Evolutionary conservation across 1,140 invertebrate genomes (phyloP).

Genomic region (Agrypnia vestita): DNA sequence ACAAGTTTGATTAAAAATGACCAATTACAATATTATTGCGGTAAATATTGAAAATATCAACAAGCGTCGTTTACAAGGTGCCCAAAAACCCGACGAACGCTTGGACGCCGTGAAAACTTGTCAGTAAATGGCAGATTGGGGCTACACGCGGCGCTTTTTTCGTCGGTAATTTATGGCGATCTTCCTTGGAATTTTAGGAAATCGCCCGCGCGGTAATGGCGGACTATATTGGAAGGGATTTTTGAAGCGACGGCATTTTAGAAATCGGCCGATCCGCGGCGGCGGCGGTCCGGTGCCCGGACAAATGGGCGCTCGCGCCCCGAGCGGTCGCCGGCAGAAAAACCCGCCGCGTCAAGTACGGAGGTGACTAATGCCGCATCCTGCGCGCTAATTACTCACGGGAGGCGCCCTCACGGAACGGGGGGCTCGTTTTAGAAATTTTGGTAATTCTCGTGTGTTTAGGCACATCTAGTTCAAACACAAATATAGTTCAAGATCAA

Average conservation of each 20-base stretch:
- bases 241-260: constrained; percentile 6
- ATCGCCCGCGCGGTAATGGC: constrained; percentile 21
- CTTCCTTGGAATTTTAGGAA: constrained; percentile 29
- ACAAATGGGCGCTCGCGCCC: not conserved
- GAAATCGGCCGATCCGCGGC: not conserved
- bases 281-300: not conserved
- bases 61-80: constrained; percentile 35
- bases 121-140: constrained; percentile 9
- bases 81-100: not conserved
- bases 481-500: no score
- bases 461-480: no score
- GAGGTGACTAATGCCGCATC: constrained; percentile 12
- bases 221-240: constrained; percentile 15
- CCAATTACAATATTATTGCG: no score
- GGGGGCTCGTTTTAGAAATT: no score
- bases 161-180: constrained; percentile 32
- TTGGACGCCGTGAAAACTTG: not conserved
- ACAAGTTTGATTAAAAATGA: no score
- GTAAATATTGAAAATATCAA: no score
- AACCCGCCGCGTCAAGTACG: not conserved
- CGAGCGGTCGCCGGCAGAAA: not conserved
- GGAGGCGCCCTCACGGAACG: no score
- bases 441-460: no score
- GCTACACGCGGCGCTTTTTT: not conserved
- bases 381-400: not conserved